phyloP scores from a whole-genome alignment of 2,113 vertebrate species.

The Colinus virginianus region DNA sequence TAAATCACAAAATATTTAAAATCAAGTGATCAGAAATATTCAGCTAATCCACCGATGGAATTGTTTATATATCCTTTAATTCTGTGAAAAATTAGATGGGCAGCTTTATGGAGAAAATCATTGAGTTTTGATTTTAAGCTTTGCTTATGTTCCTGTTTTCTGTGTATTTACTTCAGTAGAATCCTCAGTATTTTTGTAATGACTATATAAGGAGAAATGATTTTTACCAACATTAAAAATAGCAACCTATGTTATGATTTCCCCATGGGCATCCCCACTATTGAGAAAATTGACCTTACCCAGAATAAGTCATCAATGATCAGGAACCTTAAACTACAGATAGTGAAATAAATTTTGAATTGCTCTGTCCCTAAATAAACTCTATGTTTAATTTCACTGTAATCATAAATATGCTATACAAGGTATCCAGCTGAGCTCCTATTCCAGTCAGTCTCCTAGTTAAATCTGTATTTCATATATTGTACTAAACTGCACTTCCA shows the following conservation, averaged over 20 bases:
- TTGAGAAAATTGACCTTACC: slow-evolving; percentile 35
- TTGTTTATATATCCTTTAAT: background rate
- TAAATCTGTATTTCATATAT: background rate
- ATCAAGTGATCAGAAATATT: background rate
- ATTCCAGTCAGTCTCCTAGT: background rate
- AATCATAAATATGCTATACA: background rate
- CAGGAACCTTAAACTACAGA: slow-evolving; percentile 2
- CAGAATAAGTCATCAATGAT: slow-evolving; percentile 7
- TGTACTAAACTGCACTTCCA: background rate
- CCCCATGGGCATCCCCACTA: slow-evolving; percentile 12
- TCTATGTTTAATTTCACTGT: background rate
- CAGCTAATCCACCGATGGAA: background rate
- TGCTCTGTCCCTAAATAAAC: background rate
- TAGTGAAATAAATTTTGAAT: slow-evolving; percentile 44
- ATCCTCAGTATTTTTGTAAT: background rate
- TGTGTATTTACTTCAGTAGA: background rate
- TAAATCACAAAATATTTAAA: background rate
- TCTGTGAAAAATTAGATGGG: background rate
- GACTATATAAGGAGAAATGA: slow-evolving; percentile 45
- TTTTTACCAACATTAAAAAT: slow-evolving; percentile 43
- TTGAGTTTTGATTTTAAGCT: background rate
- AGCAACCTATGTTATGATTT: background rate
- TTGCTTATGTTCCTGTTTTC: background rate
- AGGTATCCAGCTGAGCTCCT: background rate
- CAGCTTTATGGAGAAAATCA: background rate